Base-by-base conservation (phyloP, 2,888 invertebrate genomes). In the Chrysolina americana region DNA sequence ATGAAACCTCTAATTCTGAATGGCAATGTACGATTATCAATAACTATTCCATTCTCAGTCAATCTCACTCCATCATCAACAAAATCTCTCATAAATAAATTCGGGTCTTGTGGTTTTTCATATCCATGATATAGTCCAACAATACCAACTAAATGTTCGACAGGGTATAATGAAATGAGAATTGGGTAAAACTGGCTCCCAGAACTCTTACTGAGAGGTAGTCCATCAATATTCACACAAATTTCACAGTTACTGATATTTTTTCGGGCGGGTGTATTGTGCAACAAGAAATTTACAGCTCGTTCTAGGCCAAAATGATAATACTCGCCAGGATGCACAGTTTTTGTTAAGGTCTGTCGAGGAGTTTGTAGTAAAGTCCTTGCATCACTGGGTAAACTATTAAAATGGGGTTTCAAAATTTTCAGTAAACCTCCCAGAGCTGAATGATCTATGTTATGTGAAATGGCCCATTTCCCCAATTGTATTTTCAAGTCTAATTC, bases 91-190 rank as follows among this genome's bases (percentile, higher is more conserved):
- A 79, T 56, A 76, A 71, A 75, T 41, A 65, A 50, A 53, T 77
- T 74, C 9, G 70, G 53, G 70, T 44, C 48, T n/a, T 65, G 13
- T 21, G 75, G 78, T 64, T 77, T 78, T 41, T 68, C 65, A 71
- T 70, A 23, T 6, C 76, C 78, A 69, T 77, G 73, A 66, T 77
- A 78, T 19, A 75, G 21, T 13, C 76, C 78, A 28, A 77, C 47
- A 13, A 74, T 13, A 36, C 41, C 65, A 65, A 75, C 73, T 44
- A 69, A 65, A 36, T 69, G 19, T 36, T 50, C 19, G 13, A 44
- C 50, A 41, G 63, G 28, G 19, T 62, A 50, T 41, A 71, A 11
- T 74, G 56, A 66, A 56, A 47, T n/a, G 3, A 75, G 50, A 44
- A 73, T 66, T 10, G 65, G 68, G 21, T 69, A 69, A 36, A 73